Base-by-base conservation (phyloP, 64 coral and sea anemone species). In the Acropora yongei region DNA sequence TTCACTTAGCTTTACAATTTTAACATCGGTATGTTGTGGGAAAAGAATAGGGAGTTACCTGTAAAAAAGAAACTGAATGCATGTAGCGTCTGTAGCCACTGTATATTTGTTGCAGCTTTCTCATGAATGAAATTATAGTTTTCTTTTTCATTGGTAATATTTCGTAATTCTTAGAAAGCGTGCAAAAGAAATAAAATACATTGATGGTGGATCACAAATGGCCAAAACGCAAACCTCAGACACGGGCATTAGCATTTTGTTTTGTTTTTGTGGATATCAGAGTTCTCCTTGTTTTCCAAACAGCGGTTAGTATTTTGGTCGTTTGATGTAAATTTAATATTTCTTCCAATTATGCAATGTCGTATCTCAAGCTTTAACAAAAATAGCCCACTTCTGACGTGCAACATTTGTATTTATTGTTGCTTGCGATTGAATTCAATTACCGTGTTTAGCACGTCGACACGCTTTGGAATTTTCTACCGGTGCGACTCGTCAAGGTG, bases 81-180 rank as follows among this genome's bases (percentile, higher is more conserved):
- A 74, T 74, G 13, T 10, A 63, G 60, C 10, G 8, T 63, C 60
- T 63, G 60, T 63, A 63, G 14, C 0, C 10, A 63, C 60, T 63
- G 71, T 74, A 74, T 74, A 74, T 74, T 74, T 74, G 71, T 74
- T 30, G 71, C 71, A 19, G 71, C 71, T 43, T 74, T 74, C n/a
- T 74, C 71, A 74, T 42, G 71, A 74, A 74, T 74, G 41, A 74
- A 74, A 74, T 74, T 74, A 42, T 74, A 74, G 71, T 74, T 74
- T 74, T 74, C 71, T 74, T 74, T 74, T 74, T 74, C 71, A 74
- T 74, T 74, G 71, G 71, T 30, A 74, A 74, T 30, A 74, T 74
- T 74, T 74, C 40, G 71, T 74, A 74, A 30, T 74, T 74, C 71
- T 30, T 74, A 74, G 3, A 74, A 30, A 74, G 71, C 60, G 16